Conservation (phyloP, 2,113 vertebrate species). For the Crotalus helleri region DNA sequence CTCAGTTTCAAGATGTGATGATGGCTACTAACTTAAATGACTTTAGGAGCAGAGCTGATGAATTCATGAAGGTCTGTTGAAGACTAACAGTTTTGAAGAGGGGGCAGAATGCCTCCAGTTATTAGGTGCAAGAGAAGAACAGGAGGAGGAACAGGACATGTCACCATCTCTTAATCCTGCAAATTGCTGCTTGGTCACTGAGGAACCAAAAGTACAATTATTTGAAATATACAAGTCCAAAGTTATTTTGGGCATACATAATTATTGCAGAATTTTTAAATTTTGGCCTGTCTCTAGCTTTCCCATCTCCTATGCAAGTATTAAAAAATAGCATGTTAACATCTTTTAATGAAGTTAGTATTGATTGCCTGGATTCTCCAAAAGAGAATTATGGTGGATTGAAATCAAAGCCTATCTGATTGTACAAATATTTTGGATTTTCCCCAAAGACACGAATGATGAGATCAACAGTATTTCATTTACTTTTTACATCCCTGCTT, state of each 20-base stretch:
- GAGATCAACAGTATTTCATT: neutral
- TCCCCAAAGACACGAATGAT: neutral
- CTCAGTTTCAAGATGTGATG: neutral
- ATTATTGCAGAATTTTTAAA: neutral
- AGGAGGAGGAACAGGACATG: neutral
- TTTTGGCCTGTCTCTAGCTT: neutral
- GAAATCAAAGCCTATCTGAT: neutral
- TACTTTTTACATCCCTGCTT: neutral
- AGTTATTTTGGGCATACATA: neutral
- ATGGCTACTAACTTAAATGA: neutral
- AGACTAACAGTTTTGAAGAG: neutral
- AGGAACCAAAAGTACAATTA: neutral
- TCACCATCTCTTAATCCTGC: neutral
- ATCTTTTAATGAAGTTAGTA: neutral
- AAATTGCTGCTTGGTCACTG: neutral
- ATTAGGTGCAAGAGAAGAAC: neutral
- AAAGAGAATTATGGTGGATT: neutral
- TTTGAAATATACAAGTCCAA: neutral
- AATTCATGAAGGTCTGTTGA: neutral
- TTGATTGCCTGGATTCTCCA: neutral
- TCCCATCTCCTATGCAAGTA: neutral
- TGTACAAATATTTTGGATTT: neutral
- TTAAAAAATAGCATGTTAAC: neutral
- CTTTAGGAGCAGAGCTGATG: neutral
- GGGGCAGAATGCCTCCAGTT: neutral